Conservation (phyloP, 2,113 vertebrate genomes). For the Coregonus clupeaformis region DNA sequence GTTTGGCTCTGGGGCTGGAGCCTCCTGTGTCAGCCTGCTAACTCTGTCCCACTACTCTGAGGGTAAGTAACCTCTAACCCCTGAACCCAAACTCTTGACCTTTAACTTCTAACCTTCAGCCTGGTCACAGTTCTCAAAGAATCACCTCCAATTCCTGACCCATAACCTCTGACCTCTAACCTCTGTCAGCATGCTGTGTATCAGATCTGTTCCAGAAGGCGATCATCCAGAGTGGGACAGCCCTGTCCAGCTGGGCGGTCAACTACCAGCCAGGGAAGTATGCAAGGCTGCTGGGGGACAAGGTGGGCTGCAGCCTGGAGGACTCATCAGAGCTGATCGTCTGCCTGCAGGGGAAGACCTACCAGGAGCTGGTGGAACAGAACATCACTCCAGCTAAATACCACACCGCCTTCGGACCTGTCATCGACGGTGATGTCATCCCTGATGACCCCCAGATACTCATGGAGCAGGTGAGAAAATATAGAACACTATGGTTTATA, state of each 20-base stretch:
- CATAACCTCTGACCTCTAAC: constrained; percentile 28
- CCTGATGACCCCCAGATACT: constrained; percentile 98
- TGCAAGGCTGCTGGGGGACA: constrained; percentile 87
- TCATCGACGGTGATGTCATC: constrained; percentile 96
- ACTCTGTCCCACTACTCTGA: constrained; percentile 97
- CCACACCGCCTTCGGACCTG: constrained; percentile 97
- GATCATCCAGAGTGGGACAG: constrained; percentile 97
- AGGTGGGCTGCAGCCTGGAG: constrained; percentile 91
- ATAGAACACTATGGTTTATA: too few relatives aligned
- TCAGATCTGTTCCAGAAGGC: constrained; percentile 97
- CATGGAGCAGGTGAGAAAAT: constrained; percentile 77
- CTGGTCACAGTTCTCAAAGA: background rate
- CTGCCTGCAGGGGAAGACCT: constrained; percentile 88
- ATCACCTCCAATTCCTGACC: constrained; percentile 17
- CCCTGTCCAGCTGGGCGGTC: constrained; percentile 97
- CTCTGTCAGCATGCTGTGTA: constrained; percentile 41
- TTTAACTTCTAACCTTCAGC: constrained; percentile 4
- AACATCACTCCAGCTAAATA: constrained; percentile 89
- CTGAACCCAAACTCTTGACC: constrained; percentile 3
- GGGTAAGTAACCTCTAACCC: constrained; percentile 73
- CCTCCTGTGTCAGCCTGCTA: constrained; percentile 94
- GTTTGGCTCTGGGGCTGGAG: constrained; percentile 95
- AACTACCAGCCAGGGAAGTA: constrained; percentile 98
- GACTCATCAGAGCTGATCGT: constrained; percentile 90
- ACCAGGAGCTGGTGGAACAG: constrained; percentile 92